Evolutionary conservation across 2,888 invertebrate species (phyloP).

Genomic region (Serripes groenlandicus): DNA sequence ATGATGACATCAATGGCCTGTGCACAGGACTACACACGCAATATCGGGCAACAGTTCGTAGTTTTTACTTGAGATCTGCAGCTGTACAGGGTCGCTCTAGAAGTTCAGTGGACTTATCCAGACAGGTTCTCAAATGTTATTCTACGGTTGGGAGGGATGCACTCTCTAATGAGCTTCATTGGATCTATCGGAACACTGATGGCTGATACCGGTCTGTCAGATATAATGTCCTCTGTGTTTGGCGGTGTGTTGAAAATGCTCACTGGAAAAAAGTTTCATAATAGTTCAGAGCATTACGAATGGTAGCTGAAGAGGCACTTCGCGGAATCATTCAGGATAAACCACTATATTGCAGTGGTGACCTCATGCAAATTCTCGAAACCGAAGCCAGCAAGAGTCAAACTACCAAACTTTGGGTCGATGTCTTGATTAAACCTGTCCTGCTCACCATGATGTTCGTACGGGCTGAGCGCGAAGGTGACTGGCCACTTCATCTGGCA

Average conservation of each 20-base stretch:
- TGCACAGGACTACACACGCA: conserved; percentile 25
- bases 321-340: background rate
- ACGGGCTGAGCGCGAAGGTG: conserved; percentile 64
- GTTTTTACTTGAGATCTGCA: conserved; percentile 61
- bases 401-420: conserved; percentile 59
- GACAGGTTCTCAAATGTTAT: conserved; percentile 49
- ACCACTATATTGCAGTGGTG: background rate
- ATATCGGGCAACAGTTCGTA: conserved; percentile 42
- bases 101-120: conserved; percentile 65
- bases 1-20: conserved; percentile 56
- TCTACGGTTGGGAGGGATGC: conserved; percentile 70
- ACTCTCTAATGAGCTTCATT: conserved; percentile 71
- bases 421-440: conserved; percentile 62
- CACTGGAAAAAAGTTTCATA: conserved; percentile 62
- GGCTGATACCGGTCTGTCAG: conserved; percentile 64
- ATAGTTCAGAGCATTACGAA: conserved; percentile 47
- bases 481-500: conserved; percentile 66
- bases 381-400: conserved; percentile 11
- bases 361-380: background rate
- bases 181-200: conserved; percentile 66
- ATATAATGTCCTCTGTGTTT: conserved; percentile 62
- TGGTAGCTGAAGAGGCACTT: conserved; percentile 46
- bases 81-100: conserved; percentile 59
- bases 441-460: conserved; percentile 64
- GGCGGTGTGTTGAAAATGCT: conserved; percentile 69